phyloP scores from a whole-genome alignment of 2,113 vertebrate species.

The Poeciliopsis retropinna region DNA sequence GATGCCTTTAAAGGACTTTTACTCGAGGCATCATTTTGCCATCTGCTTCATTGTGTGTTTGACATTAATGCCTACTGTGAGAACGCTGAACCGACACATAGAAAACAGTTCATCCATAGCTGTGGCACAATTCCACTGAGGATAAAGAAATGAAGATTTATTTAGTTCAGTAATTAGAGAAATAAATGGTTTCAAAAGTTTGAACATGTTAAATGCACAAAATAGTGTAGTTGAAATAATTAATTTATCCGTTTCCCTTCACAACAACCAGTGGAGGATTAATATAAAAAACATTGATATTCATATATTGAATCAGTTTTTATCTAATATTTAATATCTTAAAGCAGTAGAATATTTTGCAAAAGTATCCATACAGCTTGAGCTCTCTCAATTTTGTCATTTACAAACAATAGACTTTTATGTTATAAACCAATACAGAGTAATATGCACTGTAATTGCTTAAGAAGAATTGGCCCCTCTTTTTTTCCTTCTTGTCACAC shows the following conservation, averaged over 20 bases:
- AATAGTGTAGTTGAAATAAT: constrained; percentile 19
- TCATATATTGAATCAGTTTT: constrained; percentile 22
- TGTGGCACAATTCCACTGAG: constrained; percentile 1
- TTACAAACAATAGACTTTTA: background rate
- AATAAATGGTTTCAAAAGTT: constrained; percentile 25
- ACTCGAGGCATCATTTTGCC: constrained; percentile 70
- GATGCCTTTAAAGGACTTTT: constrained; percentile 68
- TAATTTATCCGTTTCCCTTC: constrained; percentile 11
- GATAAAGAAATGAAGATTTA: constrained; percentile 5
- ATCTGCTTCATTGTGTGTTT: constrained; percentile 71
- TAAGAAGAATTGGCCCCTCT: background rate
- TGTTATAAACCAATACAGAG: background rate
- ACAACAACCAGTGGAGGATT: background rate
- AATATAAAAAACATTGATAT: constrained; percentile 25
- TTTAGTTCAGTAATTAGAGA: constrained; percentile 6
- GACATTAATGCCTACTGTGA: constrained; percentile 63
- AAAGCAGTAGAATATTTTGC: background rate
- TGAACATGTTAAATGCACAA: background rate
- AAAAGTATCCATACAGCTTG: background rate
- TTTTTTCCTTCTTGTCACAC: background rate
- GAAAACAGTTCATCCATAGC: constrained; percentile 14
- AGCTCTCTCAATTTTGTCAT: background rate
- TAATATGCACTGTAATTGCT: background rate
- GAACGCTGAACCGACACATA: constrained; percentile 30
- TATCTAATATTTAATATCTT: constrained; percentile 46